phyloP scores from a whole-genome alignment of 2,888 invertebrate genomes.

The Xestia rhomboidea region DNA sequence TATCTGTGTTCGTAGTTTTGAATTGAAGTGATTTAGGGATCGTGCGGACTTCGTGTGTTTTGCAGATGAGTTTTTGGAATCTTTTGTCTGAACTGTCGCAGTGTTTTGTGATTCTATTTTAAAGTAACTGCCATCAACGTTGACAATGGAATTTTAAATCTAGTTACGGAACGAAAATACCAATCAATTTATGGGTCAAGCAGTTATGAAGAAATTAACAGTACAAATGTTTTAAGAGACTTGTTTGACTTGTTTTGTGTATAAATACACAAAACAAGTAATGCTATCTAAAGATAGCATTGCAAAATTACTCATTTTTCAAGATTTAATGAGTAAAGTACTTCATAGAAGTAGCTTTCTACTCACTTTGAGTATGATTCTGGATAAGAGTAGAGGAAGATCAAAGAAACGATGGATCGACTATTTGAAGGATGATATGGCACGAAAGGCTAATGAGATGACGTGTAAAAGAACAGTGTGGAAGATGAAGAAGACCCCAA shows the following conservation, averaged over 20 bases:
- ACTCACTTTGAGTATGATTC: not conserved
- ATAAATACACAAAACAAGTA: no score
- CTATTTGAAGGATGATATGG: no score
- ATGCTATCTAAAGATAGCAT: no score
- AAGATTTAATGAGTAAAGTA: not conserved
- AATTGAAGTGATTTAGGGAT: conserved; percentile 60
- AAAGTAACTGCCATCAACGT: not conserved
- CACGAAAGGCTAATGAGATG: no score
- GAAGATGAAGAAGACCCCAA: no score
- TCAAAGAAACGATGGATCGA: no score
- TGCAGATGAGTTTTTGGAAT: conserved; percentile 29
- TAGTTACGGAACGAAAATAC: no score
- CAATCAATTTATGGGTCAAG: not conserved
- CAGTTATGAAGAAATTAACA: not conserved
- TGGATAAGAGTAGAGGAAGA: no score
- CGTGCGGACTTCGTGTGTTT: conserved; percentile 36
- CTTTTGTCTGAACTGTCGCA: conserved; percentile 5
- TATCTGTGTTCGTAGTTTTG: conserved; percentile 65
- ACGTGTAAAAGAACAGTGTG: no score
- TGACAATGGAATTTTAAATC: not conserved
- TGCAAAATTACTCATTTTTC: not conserved
- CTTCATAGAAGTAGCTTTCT: not conserved
- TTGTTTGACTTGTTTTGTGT: no score
- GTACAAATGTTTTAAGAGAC: not conserved
- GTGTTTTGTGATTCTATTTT: conserved; percentile 1